These are phyloP conservation scores for Scomber colias DNA, from an alignment of 2,113 vertebrate species.

Conservation along the genomic window DNA sequence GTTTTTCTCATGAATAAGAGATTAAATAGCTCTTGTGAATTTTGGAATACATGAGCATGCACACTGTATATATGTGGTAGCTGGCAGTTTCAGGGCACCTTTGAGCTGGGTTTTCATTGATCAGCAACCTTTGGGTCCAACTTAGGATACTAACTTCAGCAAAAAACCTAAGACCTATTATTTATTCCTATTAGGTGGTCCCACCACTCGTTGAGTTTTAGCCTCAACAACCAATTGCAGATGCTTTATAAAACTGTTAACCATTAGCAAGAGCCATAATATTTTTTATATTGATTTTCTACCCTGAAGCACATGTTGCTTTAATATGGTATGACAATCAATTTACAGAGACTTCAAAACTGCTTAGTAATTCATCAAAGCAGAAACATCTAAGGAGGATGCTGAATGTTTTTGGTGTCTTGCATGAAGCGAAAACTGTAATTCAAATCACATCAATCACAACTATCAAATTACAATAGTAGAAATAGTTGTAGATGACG, in stretches of 20 bases:
- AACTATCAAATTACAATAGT: not conserved
- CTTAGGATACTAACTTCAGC: slow-evolving; percentile 30
- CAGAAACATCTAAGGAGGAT: not conserved
- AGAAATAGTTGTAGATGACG: too few relatives aligned
- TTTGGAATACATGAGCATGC: slow-evolving; percentile 37
- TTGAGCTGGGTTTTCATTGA: slow-evolving; percentile 35
- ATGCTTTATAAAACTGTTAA: not conserved
- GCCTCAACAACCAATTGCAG: not conserved
- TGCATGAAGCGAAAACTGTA: not conserved
- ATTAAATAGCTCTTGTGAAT: slow-evolving; percentile 60
- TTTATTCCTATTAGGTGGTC: not conserved
- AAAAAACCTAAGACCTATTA: not conserved
- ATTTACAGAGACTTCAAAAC: not conserved
- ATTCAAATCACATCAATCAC: not conserved
- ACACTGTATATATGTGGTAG: slow-evolving; percentile 27
- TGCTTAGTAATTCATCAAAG: not conserved
- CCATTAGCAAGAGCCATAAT: not conserved
- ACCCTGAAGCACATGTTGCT: not conserved
- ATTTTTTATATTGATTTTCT: not conserved
- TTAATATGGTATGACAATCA: slow-evolving; percentile 3
- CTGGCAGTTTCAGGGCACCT: slow-evolving; percentile 49
- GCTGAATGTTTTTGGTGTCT: not conserved
- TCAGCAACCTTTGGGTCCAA: slow-evolving; percentile 46
- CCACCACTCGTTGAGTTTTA: not conserved
- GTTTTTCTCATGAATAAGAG: slow-evolving; percentile 77